Conservation (phyloP, 1,140 invertebrate species). For the Schlechtendalia chinensis region DNA sequence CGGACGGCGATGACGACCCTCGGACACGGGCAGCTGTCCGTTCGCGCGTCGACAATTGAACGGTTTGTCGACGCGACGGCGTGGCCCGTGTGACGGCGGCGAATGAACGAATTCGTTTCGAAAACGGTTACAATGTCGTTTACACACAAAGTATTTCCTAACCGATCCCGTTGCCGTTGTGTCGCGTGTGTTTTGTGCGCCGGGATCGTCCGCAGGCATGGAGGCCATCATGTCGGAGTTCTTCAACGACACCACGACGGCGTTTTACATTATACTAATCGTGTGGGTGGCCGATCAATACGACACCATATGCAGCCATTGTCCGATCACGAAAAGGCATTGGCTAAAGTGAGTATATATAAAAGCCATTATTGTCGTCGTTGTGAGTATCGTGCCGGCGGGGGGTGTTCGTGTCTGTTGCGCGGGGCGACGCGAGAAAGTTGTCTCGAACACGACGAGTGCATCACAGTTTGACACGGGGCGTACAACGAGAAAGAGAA, state of each 20-base stretch:
- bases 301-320: conserved; percentile 96
- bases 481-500: neutral
- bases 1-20: too few species aligned
- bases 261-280: conserved; percentile 98
- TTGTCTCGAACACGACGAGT: conserved; percentile 30
- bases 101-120: too few species aligned
- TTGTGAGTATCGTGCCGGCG: neutral
- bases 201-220: conserved; percentile 74
- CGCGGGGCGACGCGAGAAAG: conserved; percentile 21
- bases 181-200: too few species aligned
- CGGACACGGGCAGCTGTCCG: too few species aligned
- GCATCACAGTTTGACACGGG: conserved; percentile 44
- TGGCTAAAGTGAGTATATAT: conserved; percentile 80
- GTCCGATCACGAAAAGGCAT: conserved; percentile 88
- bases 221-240: conserved; percentile 99
- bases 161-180: too few species aligned
- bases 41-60: neutral
- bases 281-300: conserved; percentile 99
- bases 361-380: conserved; percentile 16
- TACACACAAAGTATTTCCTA: too few species aligned
- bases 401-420: neutral
- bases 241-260: conserved; percentile 97
- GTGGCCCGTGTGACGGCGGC: neutral
- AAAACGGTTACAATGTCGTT: too few species aligned
- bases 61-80: conserved; percentile 3